Percentiles rank a stretch among this genome's conserved stretches.
phyloP scores from a whole-genome alignment of 2,797 vertebrate species.

The Perdix hodgsoniae region DNA sequence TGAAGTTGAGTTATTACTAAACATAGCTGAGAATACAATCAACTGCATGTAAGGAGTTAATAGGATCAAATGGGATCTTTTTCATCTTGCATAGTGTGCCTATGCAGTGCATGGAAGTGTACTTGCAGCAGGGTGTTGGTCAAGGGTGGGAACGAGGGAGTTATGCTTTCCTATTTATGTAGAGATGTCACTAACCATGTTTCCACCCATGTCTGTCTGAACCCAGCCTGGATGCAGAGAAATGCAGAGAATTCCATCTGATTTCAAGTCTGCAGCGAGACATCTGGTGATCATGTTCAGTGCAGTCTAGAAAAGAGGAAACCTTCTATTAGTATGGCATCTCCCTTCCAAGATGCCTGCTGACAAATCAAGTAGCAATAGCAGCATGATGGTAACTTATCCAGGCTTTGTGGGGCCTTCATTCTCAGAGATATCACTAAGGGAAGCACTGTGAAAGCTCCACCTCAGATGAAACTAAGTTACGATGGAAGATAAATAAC shows the following conservation, averaged over 20 bases:
- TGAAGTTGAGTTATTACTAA: neutral
- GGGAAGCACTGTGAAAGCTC: neutral
- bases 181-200: conserved; percentile 71
- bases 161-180: neutral
- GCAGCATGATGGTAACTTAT: neutral
- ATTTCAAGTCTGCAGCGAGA: conserved; percentile 81
- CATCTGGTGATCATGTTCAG: conserved; percentile 86
- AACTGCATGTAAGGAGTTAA: too few species aligned
- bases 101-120: accelerated
- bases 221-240: conserved; percentile 86
- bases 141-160: neutral
- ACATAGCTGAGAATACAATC: neutral
- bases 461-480: neutral
- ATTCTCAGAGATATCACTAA: neutral
- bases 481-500: neutral
- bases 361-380: neutral
- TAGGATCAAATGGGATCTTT: neutral
- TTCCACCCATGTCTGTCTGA: conserved; percentile 85
- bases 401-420: neutral
- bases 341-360: neutral
- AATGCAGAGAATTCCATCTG: conserved; percentile 84
- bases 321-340: neutral
- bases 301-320: conserved; percentile 71
- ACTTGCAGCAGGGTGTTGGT: neutral
- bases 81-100: neutral